Base-by-base conservation (phyloP, 1,140 invertebrate genomes). In the Drosophila pseudoobscura region DNA sequence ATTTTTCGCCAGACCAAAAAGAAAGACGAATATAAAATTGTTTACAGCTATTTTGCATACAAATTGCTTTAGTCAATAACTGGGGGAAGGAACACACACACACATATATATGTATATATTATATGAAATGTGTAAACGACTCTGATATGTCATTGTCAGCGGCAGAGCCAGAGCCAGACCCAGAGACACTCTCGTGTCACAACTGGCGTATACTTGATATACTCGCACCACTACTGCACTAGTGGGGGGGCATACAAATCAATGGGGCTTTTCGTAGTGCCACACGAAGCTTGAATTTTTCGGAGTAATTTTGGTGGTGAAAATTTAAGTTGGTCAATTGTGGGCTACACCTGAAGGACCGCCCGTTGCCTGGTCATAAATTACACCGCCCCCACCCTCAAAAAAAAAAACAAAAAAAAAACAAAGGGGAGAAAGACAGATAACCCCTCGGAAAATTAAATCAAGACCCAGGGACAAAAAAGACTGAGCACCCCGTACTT, bases 111-210 rank as follows among this genome's bases (percentile, higher is more conserved):
- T 4, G 3, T 24, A 24, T 45, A 52, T 53, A 35, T 35, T 31
- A 43, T 52, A 65, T 41, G 63, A 26, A 78, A 83, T 71, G 83
- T 88, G 78, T 63, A 83, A 87, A 87, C 88, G 83, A 72, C 57
- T 73, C 58, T 73, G 75, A 87, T 88, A 73, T 88, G 83, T 88
- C 83, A 83, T 73, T 88, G 83, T 88, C 83, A 88, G 57, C 66
- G 62, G 31, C 83, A 77, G 79, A 75, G 73, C 71, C 80, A 83
- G 20, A 20, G 20, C 20, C 75, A 83, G 79, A 78, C 68, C 75
- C 80, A 83, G 55, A 71, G 57, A 47, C 57, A 74, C 63, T 64
- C 50, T 11, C 44, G 17, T 0, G 45, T 39, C 60, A 47, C 6
- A 70, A 56, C 72, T 62, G 41, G 47, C 70, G 78, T 71, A 87